phyloP scores from a whole-genome alignment of 1,140 invertebrate genomes.

The Geopemphigus sp. region DNA sequence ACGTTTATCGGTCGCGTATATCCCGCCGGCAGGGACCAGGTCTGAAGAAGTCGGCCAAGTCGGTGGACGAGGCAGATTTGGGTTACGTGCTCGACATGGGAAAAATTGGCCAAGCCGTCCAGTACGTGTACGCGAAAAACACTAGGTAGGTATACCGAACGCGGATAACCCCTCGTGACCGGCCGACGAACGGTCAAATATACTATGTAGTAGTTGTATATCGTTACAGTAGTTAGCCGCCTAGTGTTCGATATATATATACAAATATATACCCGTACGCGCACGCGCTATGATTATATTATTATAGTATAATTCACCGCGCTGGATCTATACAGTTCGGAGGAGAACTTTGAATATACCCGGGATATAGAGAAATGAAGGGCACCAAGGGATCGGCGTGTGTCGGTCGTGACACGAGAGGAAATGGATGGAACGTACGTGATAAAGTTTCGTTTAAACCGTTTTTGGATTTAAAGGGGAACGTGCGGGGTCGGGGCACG shows the following conservation, averaged over 20 bases:
- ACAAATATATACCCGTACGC: neutral
- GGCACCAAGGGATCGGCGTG: neutral
- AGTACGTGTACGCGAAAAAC: slow-evolving; percentile 34
- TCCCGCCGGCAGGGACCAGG: neutral
- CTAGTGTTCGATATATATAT: too few relatives aligned
- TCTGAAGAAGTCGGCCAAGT: neutral
- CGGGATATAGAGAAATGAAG: neutral
- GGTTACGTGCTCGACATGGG: slow-evolving; percentile 40
- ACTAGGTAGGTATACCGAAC: neutral
- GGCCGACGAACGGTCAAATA: neutral
- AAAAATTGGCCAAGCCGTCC: slow-evolving; percentile 25
- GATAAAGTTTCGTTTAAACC: slow-evolving; percentile 1
- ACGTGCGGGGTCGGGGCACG: neutral
- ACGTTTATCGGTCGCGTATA: neutral
- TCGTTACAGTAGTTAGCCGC: neutral
- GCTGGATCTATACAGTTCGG: neutral
- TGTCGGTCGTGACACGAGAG: neutral
- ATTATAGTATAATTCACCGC: neutral
- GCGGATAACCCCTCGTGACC: neutral
- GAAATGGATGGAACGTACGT: slow-evolving; percentile 8
- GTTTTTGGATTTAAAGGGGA: neutral
- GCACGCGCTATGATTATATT: neutral
- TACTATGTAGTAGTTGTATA: too few relatives aligned
- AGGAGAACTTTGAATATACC: too few relatives aligned
- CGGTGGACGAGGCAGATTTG: neutral